Evolutionary conservation across 2,797 vertebrate species (phyloP).

Genomic region (Brachyalestes nurse): DNA sequence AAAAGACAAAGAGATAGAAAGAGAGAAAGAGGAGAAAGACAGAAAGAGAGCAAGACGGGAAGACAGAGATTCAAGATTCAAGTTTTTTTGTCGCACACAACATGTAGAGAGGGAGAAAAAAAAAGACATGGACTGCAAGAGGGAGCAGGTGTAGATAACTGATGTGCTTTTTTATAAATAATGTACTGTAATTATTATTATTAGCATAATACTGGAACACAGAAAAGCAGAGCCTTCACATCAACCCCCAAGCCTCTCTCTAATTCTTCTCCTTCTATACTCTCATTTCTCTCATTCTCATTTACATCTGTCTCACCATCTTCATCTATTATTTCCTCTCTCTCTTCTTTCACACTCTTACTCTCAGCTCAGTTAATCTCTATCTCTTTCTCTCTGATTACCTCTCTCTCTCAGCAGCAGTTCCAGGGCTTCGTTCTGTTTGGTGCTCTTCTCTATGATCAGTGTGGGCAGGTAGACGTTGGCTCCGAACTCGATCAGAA

Average conservation of each 20-base stretch:
- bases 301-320: too few species aligned
- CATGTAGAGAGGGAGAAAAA: too few species aligned
- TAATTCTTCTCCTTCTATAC: background rate
- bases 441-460: slow-evolving; percentile 72
- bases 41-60: too few species aligned
- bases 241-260: background rate
- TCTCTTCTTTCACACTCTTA: slow-evolving; percentile 53
- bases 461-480: slow-evolving; percentile 88
- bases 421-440: slow-evolving; percentile 82
- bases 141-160: too few species aligned
- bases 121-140: too few species aligned
- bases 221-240: too few species aligned
- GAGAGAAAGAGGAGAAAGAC: background rate
- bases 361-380: too few species aligned
- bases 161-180: too few species aligned
- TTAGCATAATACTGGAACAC: background rate
- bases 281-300: background rate
- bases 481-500: slow-evolving; percentile 93
- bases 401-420: slow-evolving; percentile 89
- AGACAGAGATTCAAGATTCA: too few species aligned
- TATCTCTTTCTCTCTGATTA: slow-evolving; percentile 56
- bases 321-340: background rate
- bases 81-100: too few species aligned
- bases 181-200: background rate
- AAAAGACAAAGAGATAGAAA: background rate